Evolutionary conservation across 2,888 invertebrate species (phyloP), one percentile per base, ranked within the genome.

Genomic region (Syrista parreyssii): DNA sequence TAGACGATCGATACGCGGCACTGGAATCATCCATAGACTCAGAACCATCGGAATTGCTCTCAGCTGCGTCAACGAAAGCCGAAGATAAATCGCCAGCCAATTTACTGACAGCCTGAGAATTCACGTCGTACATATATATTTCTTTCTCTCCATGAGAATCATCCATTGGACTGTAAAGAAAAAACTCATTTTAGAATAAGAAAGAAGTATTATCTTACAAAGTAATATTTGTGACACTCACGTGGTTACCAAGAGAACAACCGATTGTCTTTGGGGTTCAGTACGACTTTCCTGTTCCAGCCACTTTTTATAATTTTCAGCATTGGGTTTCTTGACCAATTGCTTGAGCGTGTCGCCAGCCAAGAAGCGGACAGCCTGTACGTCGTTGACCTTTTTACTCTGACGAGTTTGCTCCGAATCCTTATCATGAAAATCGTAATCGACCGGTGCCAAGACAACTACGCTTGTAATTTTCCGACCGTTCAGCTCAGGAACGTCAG

Each of bases 41-140:
- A 11, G 83, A 82, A 79, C 85, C 88, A 76, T 89, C 91, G 12
- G 96, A 95, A 91, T 97, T 97, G 84, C 96, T 96, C 92, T 97
- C 97, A 33, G 97, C 97, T 73, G 97, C 97, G 88, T 96, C 96
- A 2, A 97, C 97, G 86, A 97, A 97, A 68, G 97, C 96, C 75
- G 95, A 94, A 6, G 97, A 97, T 75, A 97, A 92, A 87, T 97
- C 97, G 1, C 97, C 97, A 83, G 94, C 95, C 33, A 97, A 92
- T 91, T 95, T 96, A 90, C 94, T 97, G 3, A 97, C 95, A 69
- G 93, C 94, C 86, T 95, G 94, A 4, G 95, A 94, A 80, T 93
- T 92, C 73, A 96, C 94, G 88, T 97, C 97, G 89, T 96, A 97
- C 97, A 97, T 97, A 91, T 94, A 97, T 86, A 97, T 97, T 92